phyloP scores from a whole-genome alignment of 2,113 vertebrate species.

The Pterocles orientalis region DNA sequence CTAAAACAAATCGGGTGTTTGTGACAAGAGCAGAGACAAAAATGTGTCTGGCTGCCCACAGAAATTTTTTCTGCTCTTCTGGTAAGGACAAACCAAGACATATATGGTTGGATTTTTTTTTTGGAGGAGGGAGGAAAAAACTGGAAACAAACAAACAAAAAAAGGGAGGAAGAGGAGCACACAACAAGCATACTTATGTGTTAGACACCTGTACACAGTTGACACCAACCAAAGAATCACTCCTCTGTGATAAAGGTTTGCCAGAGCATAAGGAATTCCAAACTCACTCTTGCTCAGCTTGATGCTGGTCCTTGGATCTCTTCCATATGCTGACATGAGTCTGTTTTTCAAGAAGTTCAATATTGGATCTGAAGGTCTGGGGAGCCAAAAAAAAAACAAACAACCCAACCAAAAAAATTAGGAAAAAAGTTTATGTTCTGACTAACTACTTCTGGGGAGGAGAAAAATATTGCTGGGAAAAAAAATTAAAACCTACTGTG shows the following conservation, averaged over 20 bases:
- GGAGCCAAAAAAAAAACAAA: not conserved
- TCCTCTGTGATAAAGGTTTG: not conserved
- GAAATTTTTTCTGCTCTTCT: not conserved
- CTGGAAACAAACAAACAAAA: not conserved
- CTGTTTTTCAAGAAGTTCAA: not conserved
- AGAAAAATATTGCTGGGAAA: not conserved
- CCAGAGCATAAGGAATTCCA: not conserved
- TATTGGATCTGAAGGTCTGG: not conserved
- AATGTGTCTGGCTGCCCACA: not conserved
- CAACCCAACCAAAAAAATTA: rapidly evolving
- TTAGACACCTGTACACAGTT: not conserved
- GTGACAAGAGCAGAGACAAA: not conserved
- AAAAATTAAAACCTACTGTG: not conserved
- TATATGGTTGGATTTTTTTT: not conserved
- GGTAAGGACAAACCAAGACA: not conserved
- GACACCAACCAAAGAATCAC: not conserved
- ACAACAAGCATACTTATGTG: not conserved
- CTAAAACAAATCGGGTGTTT: not conserved
- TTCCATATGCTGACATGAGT: not conserved
- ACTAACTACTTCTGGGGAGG: not conserved
- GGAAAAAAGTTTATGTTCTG: not conserved
- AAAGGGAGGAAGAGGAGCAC: rapidly evolving
- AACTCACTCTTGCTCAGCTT: not conserved
- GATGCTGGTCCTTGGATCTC: not conserved
- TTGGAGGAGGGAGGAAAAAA: not conserved